Evolutionary conservation across 37 sponge, comb jelly and placozoan species (phyloP).

Genomic region (Diacarnus erythraeanus): DNA sequence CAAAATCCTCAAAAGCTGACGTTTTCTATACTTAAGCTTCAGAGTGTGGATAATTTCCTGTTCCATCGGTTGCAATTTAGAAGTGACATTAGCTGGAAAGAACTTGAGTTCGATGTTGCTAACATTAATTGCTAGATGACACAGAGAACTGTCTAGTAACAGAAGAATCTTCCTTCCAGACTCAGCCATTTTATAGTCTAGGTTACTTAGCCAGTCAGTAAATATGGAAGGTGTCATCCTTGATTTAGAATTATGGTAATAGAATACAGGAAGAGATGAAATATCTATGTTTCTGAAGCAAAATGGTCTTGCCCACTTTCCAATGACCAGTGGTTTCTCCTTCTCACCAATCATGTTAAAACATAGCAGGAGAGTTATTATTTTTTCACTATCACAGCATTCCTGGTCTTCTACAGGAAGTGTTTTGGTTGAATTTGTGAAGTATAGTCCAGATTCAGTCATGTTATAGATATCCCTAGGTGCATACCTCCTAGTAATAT

Average conservation of each 20-base stretch:
- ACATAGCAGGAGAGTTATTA: constrained; percentile 13
- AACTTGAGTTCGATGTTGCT: background rate
- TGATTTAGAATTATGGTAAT: constrained; percentile 40
- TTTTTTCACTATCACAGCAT: background rate
- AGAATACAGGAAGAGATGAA: constrained; percentile 23
- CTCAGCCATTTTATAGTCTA: constrained; percentile 12
- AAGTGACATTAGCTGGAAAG: background rate
- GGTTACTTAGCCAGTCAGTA: constrained; percentile 4
- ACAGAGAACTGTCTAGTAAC: background rate
- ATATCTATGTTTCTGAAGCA: constrained; percentile 10
- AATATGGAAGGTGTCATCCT: constrained; percentile 36
- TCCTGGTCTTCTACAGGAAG: background rate
- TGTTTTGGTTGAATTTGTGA: background rate
- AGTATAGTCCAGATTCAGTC: constrained; percentile 50
- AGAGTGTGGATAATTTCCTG: background rate
- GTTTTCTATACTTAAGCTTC: background rate
- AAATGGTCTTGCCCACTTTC: constrained; percentile 22
- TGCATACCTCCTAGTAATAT: constrained; percentile 10
- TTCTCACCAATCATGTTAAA: constrained; percentile 51
- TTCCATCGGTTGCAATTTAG: background rate
- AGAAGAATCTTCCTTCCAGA: constrained; percentile 16
- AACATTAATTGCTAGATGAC: background rate
- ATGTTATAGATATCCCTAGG: constrained; percentile 44
- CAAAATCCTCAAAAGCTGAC: background rate
- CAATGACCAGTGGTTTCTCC: constrained; percentile 45